Conservation (phyloP, 2,888 invertebrate genomes). For the Drosophila neutralis region DNA sequence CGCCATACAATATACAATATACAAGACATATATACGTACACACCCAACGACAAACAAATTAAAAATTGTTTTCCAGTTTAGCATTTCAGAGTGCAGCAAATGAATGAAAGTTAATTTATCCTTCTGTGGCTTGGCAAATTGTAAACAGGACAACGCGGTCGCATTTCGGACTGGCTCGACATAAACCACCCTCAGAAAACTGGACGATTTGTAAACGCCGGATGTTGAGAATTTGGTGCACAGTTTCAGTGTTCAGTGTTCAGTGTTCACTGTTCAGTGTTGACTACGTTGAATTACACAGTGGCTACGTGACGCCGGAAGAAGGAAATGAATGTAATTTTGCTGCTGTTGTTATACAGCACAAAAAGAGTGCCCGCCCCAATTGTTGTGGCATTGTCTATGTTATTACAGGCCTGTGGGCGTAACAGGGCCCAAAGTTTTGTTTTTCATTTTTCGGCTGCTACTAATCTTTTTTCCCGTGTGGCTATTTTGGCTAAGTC, state of each 20-base stretch:
- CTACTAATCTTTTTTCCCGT: conserved; percentile 31
- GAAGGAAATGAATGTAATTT: conserved; percentile 70
- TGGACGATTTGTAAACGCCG: conserved; percentile 48
- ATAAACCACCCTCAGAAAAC: background rate
- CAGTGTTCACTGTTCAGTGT: background rate
- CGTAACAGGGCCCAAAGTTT: conserved; percentile 29
- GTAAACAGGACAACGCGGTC: conserved; percentile 48
- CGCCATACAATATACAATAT: background rate
- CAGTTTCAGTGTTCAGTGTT: conserved; percentile 20
- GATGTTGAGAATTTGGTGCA: conserved; percentile 56
- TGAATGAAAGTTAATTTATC: conserved; percentile 33
- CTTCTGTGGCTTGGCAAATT: conserved; percentile 34
- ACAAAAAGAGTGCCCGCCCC: conserved; percentile 29
- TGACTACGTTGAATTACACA: conserved; percentile 18
- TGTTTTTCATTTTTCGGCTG: conserved; percentile 27
- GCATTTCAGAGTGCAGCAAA: conserved; percentile 20
- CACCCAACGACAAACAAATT: background rate
- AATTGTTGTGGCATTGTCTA: conserved; percentile 60
- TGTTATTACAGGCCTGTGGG: conserved; percentile 42
- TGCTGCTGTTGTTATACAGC: conserved; percentile 23
- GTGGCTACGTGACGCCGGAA: conserved; percentile 74
- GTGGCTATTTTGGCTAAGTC: conserved; percentile 27
- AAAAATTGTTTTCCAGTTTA: background rate
- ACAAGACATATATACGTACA: background rate
- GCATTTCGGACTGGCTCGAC: conserved; percentile 5